Base-by-base conservation (phyloP, 1,140 invertebrate species). In the Oryzaephilus surinamensis region DNA sequence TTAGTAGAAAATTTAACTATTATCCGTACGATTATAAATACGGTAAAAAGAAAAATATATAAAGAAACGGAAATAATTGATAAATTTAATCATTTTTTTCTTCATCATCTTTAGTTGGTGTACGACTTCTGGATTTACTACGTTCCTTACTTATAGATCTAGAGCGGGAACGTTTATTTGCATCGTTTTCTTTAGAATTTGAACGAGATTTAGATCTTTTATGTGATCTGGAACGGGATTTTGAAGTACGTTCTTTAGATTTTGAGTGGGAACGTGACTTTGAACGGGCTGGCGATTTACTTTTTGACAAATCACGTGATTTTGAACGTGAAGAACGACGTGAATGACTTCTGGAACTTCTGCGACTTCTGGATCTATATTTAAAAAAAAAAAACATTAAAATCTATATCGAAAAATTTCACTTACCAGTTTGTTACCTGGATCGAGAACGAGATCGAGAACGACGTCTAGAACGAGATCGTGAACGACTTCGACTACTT, bases 311-410 rank as follows among this genome's bases (percentile, higher is more conserved):
- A 35, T 72, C 71, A 46, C 58, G 65, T 3, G 72, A 77, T 52
- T 80, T 81, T 36, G 79, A 81, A 28, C 78, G 76, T 41, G 72
- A 75, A 46, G 71, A 71, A 39, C 71, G 76, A 54, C 72, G 74
- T 13, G 79, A 81, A 24, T 77, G 77, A 50, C 76, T 80, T 52
- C 75, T 73, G 13, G 74, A 75, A 11, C 72, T 71, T 41, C 73
- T 76, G 40, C 73, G 74, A 32, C 69, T 48, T 23, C 33, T 20
- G 29, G 32, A 48, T 20, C 37, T 31, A n/a, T n/a, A n/a, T n/a
- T n/a, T n/a, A n/a, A n/a, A n/a, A 35, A 33, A 24, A 24, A 8
- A 24, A 24, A 7, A 24, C 23, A 11, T n/a, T 24, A 24, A 7
- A 0, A 24, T 2, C 1, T n/a, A 3, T 7, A 3, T 24, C 10